Conservation (phyloP, 2,113 vertebrate species). For the Cygnus atratus region DNA sequence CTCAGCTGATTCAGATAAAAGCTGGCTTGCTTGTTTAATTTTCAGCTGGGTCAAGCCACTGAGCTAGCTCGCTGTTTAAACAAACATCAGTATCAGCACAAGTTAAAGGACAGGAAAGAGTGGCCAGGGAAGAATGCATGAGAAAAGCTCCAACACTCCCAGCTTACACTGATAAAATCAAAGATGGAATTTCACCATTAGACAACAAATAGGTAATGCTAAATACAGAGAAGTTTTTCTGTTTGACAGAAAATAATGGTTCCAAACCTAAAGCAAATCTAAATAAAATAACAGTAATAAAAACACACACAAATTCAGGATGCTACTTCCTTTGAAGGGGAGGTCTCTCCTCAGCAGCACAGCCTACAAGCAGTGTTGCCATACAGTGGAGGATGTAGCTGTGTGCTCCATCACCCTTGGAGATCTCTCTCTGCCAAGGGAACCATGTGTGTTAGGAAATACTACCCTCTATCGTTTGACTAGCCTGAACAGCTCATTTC, state of each 20-base stretch:
- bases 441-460: conserved; percentile 20
- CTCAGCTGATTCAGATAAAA: background rate
- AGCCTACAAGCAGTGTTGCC: background rate
- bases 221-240: background rate
- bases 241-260: background rate
- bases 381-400: background rate
- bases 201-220: background rate
- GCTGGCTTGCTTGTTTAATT: background rate
- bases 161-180: background rate
- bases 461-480: conserved; percentile 44
- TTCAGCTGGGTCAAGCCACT: background rate
- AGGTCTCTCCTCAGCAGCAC: background rate
- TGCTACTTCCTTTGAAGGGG: background rate
- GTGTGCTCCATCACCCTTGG: background rate
- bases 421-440: background rate
- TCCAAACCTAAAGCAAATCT: background rate
- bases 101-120: background rate
- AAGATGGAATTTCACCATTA: background rate
- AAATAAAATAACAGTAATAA: background rate
- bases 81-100: background rate
- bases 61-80: background rate
- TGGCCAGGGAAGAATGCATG: background rate
- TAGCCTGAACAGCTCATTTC: background rate
- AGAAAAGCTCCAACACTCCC: background rate
- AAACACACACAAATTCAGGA: background rate